Percentiles rank a stretch among this genome's conserved stretches.
phyloP scores from a whole-genome alignment of 2,113 vertebrate genomes.

The Alouatta palliata region DNA sequence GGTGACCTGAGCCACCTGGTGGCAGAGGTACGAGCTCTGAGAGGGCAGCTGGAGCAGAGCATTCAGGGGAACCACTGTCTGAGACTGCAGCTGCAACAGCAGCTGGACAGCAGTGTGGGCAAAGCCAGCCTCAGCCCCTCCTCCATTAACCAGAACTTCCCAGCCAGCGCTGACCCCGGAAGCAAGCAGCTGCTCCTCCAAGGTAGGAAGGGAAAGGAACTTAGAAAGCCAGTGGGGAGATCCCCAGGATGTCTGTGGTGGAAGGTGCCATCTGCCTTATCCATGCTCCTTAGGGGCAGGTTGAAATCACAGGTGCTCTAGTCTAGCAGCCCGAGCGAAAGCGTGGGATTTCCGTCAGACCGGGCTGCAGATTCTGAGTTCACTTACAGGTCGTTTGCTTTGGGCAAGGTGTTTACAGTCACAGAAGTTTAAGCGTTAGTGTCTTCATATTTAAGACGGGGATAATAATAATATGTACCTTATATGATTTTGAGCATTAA shows the following conservation, averaged over 20 bases:
- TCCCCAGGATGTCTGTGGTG: background rate
- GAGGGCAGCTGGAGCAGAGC: conserved; percentile 87
- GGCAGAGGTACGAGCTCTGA: conserved; percentile 86
- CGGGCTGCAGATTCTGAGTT: background rate
- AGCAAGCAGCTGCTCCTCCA: conserved; percentile 80
- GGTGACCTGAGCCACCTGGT: conserved; percentile 84
- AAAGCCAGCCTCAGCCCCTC: conserved; percentile 64
- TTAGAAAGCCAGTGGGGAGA: background rate
- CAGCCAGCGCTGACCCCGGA: conserved; percentile 76
- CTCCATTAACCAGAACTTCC: conserved; percentile 78
- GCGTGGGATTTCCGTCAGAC: background rate
- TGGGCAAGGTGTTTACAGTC: background rate
- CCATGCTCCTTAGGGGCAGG: background rate
- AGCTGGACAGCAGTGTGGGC: conserved; percentile 61
- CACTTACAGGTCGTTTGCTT: background rate
- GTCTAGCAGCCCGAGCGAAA: fast-evolving
- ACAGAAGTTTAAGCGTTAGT: background rate
- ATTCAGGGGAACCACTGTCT: conserved; percentile 89
- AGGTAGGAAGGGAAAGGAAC: conserved; percentile 71
- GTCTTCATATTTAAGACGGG: background rate
- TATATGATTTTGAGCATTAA: background rate
- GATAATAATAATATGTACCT: background rate
- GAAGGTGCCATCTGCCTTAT: background rate
- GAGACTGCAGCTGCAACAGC: conserved; percentile 85
- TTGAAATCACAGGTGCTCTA: background rate